phyloP scores from a whole-genome alignment of 2,797 vertebrate species.

The Setipinna tenuifilis region DNA sequence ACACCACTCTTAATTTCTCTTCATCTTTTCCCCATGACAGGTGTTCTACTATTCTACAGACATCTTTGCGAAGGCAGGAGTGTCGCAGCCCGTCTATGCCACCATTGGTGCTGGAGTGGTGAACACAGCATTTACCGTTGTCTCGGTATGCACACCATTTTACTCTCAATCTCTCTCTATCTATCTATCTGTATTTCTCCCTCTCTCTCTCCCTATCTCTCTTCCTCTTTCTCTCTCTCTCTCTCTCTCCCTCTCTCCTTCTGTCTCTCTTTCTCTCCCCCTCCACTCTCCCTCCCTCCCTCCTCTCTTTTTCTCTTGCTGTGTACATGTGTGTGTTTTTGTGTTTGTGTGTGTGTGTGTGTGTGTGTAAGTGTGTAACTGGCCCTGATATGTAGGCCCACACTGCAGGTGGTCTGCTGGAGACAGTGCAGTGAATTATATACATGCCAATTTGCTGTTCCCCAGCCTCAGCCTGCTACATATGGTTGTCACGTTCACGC shows the following conservation, averaged over 20 bases:
- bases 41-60: slow-evolving; percentile 88
- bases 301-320: no score
- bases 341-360: no score
- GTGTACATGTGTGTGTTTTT: no score
- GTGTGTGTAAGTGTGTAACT: not conserved
- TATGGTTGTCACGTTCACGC: not conserved
- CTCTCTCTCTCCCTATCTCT: no score
- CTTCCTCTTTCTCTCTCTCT: no score
- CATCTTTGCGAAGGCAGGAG: slow-evolving; percentile 82
- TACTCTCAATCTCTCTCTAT: no score
- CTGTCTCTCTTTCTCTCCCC: no score
- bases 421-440: not conserved
- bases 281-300: no score
- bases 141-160: slow-evolving; percentile 75
- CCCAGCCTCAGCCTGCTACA: not conserved
- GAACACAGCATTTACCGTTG: slow-evolving; percentile 85
- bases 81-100: slow-evolving; percentile 84
- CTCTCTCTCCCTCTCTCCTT: no score
- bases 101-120: slow-evolving; percentile 86
- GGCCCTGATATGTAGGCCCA: not conserved
- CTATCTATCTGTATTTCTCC: no score
- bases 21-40: slow-evolving; percentile 58
- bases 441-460: not conserved
- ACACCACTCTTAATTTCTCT: not conserved
- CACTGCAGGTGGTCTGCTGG: not conserved